phyloP scores from a whole-genome alignment of 30 jellyfish, hydroid and myxozoan genomes.

The Aurelia coerulea region DNA sequence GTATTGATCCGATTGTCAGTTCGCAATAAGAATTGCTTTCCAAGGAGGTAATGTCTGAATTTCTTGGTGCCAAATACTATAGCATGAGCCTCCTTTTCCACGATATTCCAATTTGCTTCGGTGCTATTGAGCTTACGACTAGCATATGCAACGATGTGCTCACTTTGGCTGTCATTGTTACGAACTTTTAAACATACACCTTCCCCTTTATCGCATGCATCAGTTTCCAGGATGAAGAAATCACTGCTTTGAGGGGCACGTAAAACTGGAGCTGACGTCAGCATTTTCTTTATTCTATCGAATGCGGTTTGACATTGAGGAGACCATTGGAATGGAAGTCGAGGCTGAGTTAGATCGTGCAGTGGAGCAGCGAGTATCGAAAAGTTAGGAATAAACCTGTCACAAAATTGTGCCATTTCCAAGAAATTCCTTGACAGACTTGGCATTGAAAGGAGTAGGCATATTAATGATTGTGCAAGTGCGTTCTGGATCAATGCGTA shows the following conservation, averaged over 20 bases:
- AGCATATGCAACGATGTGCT: slow-evolving; percentile 17
- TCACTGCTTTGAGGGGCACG: slow-evolving; percentile 35
- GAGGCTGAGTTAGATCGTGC: no score
- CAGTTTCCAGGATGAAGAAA: slow-evolving; percentile 24
- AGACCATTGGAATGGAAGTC: background rate
- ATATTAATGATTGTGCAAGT: background rate
- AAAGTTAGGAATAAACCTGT: slow-evolving; percentile 14
- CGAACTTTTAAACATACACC: slow-evolving; percentile 42
- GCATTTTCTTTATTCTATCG: background rate
- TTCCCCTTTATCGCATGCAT: slow-evolving; percentile 30
- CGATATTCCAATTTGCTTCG: background rate
- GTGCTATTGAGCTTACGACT: slow-evolving; percentile 5
- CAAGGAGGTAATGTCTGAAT: background rate
- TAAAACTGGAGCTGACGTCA: slow-evolving; percentile 31
- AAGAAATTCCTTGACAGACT: slow-evolving; percentile 25
- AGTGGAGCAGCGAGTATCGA: no score
- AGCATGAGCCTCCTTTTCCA: background rate
- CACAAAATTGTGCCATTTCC: slow-evolving; percentile 30
- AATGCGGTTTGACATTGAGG: slow-evolving; percentile 33
- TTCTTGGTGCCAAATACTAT: no score
- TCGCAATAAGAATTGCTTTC: slow-evolving; percentile 16
- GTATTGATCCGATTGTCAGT: slow-evolving; percentile 32
- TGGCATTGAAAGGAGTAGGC: background rate
- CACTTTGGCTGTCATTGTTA: background rate
- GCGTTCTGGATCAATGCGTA: background rate